phyloP scores from a whole-genome alignment of 2,888 invertebrate genomes.

The Melanostoma scalare region DNA sequence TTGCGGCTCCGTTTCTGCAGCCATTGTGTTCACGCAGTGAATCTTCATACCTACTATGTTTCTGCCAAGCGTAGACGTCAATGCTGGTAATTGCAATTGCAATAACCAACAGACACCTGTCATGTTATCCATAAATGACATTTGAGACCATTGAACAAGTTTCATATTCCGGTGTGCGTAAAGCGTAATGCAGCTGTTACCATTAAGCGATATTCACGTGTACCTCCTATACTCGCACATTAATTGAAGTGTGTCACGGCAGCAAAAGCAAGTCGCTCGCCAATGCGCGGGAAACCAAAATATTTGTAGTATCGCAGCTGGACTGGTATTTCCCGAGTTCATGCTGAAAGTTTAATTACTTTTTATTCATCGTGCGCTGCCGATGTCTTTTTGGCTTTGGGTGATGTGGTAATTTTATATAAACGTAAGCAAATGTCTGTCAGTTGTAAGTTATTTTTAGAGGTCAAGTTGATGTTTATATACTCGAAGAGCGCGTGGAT shows the following conservation, averaged over 20 bases:
- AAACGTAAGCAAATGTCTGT: conserved; percentile 4
- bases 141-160: conserved; percentile 42
- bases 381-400: background rate
- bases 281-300: conserved; percentile 38
- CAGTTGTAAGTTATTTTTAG: conserved; percentile 1
- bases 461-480: conserved; percentile 31
- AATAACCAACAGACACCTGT: background rate
- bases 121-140: conserved; percentile 31
- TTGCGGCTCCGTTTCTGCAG: conserved; percentile 7
- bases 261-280: conserved; percentile 10
- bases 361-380: background rate
- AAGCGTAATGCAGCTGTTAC: background rate
- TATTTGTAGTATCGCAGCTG: conserved; percentile 1
- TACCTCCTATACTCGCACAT: conserved; percentile 1
- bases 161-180: conserved; percentile 14
- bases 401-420: conserved; percentile 20
- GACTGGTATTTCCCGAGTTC: conserved; percentile 35
- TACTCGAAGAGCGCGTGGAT: conserved; percentile 10
- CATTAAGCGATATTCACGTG: conserved; percentile 4
- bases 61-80: no score
- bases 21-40: background rate
- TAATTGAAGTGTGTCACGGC: conserved; percentile 54
- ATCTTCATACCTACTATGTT: no score
- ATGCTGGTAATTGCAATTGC: no score
- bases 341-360: conserved; percentile 30